Base-by-base conservation (phyloP, 2,113 vertebrate genomes). In the Erinaceus europaeus region DNA sequence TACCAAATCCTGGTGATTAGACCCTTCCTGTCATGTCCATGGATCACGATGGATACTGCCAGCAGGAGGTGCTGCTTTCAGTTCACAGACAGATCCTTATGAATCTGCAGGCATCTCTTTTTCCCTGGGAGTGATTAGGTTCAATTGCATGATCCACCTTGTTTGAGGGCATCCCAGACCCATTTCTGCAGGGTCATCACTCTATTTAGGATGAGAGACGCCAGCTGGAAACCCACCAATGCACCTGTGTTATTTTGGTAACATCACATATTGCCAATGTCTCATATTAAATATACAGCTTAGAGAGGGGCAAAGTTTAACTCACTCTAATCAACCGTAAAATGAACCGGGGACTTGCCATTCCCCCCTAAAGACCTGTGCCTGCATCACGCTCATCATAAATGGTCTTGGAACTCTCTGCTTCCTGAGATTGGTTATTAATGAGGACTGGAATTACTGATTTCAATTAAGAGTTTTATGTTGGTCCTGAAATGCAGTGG, bases 271-370 rank as follows among this genome's bases (percentile, higher is more conserved):
- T 78, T 89, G 64, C 50, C 15, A 96, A 86, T 84, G 94, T 88
- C 84, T 94, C 62, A 1, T 82, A 92, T 94, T 93, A 93, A 96
- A 96, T 91, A 95, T 32, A 91, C 93, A 96, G 86, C 87, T 96
- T 94, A 93, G 94, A 93, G 86, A 25, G n/a, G 93, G 96, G 94
- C 95, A 95, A 94, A 96, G 97, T 97, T 97, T 97, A 97, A 97
- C 95, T 95, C n/a, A 46, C 93, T 95, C 93, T 96, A 96, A 97
- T 97, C 96, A 97, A 94, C 82, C 92, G 86, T 94, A 94, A 96
- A 97, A 97, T 95, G 94, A 96, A 94, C 93, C 69, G 59, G 1
- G 20, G 94, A 94, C 93, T 96, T 91, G 71, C 78, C 76, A 76
- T 67, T 84, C 78, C 61, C 74, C 68, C 85, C 89, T 93, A 42